Conservation (phyloP, 2,797 vertebrate species). For the Epinephelus awoara region DNA sequence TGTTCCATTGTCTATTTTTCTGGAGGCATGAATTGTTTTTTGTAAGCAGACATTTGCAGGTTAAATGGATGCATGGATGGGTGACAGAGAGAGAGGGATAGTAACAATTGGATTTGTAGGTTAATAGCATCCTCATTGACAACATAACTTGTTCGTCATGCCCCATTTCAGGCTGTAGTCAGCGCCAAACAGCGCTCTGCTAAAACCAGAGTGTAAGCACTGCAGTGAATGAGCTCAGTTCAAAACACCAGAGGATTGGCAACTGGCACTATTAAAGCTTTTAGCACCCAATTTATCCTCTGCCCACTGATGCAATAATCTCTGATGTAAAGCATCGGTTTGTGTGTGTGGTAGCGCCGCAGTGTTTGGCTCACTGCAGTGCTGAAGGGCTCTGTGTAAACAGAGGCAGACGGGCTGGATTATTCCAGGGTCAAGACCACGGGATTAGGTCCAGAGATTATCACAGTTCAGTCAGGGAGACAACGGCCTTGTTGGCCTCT, state of each 20-base stretch:
- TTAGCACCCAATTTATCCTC: constrained; percentile 70
- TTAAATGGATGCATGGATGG: constrained; percentile 26
- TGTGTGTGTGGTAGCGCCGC: constrained; percentile 44
- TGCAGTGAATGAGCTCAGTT: constrained; percentile 49
- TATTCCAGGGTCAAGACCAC: constrained; percentile 73
- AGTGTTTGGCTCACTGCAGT: constrained; percentile 47
- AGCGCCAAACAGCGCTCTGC: constrained; percentile 24
- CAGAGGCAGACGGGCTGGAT: constrained; percentile 74
- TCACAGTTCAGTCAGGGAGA: constrained; percentile 75
- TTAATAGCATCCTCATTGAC: constrained; percentile 75
- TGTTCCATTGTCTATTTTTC: background rate
- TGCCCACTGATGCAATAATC: constrained; percentile 71
- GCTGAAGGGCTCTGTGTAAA: constrained; percentile 55
- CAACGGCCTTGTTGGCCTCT: constrained; percentile 44
- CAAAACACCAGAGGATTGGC: constrained; percentile 56
- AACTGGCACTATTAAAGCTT: constrained; percentile 65
- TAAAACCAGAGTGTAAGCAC: constrained; percentile 51
- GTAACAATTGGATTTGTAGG: constrained; percentile 69
- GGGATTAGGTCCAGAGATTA: constrained; percentile 80
- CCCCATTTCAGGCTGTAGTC: constrained; percentile 56
- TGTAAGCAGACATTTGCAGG: constrained; percentile 29
- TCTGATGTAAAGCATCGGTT: constrained; percentile 58
- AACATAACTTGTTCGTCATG: constrained; percentile 56
- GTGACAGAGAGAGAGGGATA: constrained; percentile 1
- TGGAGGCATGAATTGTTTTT: constrained; percentile 11